phyloP scores from a whole-genome alignment of 2,113 vertebrate genomes.

The Stegostoma tigrinum region DNA sequence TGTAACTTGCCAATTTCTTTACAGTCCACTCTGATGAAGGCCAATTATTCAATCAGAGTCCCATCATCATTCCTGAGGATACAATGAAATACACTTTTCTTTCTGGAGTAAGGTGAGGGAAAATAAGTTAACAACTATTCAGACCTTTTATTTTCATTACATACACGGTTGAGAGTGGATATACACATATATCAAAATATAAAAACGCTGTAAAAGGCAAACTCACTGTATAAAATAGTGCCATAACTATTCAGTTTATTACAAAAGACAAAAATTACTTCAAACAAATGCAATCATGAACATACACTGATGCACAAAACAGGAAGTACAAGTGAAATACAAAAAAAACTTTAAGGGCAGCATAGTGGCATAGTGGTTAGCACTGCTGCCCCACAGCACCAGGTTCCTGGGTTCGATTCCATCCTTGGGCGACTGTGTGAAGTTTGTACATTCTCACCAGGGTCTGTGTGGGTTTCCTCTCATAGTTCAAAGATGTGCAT shows the following conservation, averaged over 20 bases:
- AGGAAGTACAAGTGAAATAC: background rate
- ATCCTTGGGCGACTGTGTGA: too few species aligned
- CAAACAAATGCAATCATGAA: background rate
- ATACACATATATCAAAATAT: background rate
- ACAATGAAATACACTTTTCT: background rate
- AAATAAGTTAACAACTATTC: background rate
- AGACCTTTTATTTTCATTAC: background rate
- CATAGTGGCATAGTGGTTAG: too few species aligned
- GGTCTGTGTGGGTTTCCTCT: too few species aligned
- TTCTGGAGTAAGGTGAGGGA: background rate
- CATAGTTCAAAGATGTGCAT: too few species aligned
- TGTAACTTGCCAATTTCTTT: background rate
- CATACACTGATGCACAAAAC: background rate
- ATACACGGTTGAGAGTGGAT: background rate
- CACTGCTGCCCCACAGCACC: too few species aligned
- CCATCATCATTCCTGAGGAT: background rate
- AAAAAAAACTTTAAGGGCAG: background rate
- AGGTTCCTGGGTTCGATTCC: too few species aligned
- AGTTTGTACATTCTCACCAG: too few species aligned
- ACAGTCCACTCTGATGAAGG: background rate
- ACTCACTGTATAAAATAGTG: background rate
- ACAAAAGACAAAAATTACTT: background rate
- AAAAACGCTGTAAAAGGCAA: background rate
- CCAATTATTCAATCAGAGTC: background rate
- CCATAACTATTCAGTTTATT: background rate